phyloP scores from a whole-genome alignment of 2,888 invertebrate species.

The Pelosia muscerda region DNA sequence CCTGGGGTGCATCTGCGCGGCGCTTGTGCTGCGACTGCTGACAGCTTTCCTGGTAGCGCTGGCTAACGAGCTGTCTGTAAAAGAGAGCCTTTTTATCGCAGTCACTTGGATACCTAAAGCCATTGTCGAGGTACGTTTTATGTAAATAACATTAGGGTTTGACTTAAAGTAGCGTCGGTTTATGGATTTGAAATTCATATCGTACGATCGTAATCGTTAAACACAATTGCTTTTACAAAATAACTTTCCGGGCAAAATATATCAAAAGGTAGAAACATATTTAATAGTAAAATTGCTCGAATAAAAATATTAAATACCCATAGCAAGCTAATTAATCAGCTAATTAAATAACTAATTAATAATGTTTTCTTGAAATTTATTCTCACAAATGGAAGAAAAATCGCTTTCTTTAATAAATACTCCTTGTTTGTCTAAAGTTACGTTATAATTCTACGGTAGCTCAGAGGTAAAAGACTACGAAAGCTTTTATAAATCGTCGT shows the following conservation, averaged over 20 bases:
- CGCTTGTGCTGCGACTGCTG: conserved; percentile 72
- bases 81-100: conserved; percentile 77
- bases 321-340: neutral
- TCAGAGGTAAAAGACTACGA: neutral
- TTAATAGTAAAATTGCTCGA: too few species aligned
- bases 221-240: neutral
- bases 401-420: neutral
- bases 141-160: conserved; percentile 5
- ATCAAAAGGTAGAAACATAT: too few species aligned
- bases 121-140: conserved; percentile 76
- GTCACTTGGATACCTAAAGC: conserved; percentile 84
- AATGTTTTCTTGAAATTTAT: neutral
- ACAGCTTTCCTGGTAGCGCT: conserved; percentile 77
- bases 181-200: neutral
- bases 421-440: neutral
- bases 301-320: neutral
- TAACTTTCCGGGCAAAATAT: too few species aligned
- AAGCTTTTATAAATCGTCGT: neutral
- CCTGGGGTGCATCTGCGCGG: conserved; percentile 71
- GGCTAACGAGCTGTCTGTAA: conserved; percentile 72
- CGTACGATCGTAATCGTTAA: neutral
- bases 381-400: neutral
- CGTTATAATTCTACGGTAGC: neutral
- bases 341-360: neutral
- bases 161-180: neutral